Percentiles rank a stretch among this genome's conserved stretches.
Conservation (phyloP, 2,113 vertebrate species). For the Onychorhynchus coronatus region DNA sequence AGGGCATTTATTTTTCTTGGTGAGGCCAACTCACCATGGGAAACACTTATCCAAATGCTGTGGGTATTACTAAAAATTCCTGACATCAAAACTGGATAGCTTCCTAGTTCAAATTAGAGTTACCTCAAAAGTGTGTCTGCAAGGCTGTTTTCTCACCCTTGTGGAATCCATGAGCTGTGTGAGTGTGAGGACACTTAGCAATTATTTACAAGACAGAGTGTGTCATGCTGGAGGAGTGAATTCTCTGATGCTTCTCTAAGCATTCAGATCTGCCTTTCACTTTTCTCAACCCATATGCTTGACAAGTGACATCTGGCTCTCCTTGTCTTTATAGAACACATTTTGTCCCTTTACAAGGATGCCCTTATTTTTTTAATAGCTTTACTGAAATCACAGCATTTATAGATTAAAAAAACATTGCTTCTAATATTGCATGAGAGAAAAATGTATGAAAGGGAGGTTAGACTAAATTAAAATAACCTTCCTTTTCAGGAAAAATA, state of each 20-base stretch:
- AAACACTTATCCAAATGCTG: neutral
- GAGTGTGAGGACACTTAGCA: neutral
- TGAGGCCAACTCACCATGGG: neutral
- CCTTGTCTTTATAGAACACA: neutral
- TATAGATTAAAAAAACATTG: neutral
- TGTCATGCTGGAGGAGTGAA: neutral
- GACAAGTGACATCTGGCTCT: neutral
- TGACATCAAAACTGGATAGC: constrained; percentile 4
- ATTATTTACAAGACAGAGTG: neutral
- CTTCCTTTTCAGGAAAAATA: neutral
- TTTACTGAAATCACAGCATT: neutral
- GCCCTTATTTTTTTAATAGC: neutral
- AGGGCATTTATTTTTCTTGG: neutral
- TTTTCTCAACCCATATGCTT: neutral
- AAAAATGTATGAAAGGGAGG: neutral
- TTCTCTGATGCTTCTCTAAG: neutral
- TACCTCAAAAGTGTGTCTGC: constrained; percentile 40
- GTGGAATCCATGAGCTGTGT: constrained; percentile 13
- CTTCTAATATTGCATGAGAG: neutral
- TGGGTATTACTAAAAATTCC: constrained; percentile 29
- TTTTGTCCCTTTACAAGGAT: neutral
- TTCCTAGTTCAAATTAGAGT: constrained; percentile 34
- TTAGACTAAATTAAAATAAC: neutral
- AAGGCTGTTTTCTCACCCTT: neutral
- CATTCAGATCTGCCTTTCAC: neutral